Conservation (phyloP, 2,888 invertebrate species). For the Epirrhoe tristata region DNA sequence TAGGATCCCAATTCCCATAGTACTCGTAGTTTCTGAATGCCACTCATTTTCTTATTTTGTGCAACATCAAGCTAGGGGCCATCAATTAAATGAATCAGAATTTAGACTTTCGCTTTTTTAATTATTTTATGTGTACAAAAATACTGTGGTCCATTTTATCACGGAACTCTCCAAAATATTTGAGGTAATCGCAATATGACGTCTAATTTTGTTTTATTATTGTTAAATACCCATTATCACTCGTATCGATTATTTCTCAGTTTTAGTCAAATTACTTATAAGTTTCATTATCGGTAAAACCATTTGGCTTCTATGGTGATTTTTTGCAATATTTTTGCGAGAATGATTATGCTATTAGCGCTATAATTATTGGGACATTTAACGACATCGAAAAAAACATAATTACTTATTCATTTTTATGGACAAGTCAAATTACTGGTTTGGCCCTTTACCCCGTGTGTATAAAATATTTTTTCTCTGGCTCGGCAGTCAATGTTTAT, state of each 20-base stretch:
- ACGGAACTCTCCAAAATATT: conserved; percentile 10
- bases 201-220: conserved; percentile 43
- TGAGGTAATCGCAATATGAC: conserved; percentile 42
- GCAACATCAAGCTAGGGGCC: too few species aligned
- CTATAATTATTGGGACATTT: conserved; percentile 7
- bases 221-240: conserved; percentile 38
- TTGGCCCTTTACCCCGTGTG: background rate
- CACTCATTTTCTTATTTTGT: too few species aligned
- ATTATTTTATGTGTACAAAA: background rate
- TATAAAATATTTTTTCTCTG: background rate
- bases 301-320: conserved; percentile 9
- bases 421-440: background rate
- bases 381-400: background rate
- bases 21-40: too few species aligned
- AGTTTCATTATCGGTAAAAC: conserved; percentile 2
- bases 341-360: background rate
- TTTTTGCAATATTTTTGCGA: conserved; percentile 3
- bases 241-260: conserved; percentile 25
- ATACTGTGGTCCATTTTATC: conserved; percentile 1
- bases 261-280: conserved; percentile 14
- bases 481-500: conserved; percentile 4
- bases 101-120: background rate
- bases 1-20: too few species aligned
- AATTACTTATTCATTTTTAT: background rate
- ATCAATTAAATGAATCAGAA: background rate